A percentile compares a stretch with the other conserved stretches of the same genome.
These are phyloP conservation scores for Ellobius talpinus DNA, from an alignment of 2,113 vertebrate species.

Conservation along the genomic window DNA sequence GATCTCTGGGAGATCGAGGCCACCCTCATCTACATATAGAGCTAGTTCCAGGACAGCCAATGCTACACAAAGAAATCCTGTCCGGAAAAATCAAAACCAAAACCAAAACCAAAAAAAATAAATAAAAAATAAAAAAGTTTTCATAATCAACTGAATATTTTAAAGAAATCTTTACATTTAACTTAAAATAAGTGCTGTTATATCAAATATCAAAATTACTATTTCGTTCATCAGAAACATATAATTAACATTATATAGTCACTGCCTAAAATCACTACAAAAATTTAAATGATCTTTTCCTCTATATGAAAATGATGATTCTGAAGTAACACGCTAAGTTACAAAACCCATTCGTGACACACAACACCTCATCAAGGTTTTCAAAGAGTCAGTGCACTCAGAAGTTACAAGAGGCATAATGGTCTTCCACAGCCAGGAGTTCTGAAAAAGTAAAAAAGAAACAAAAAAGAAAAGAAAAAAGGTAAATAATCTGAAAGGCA, in stretches of 20 bases:
- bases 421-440: slow-evolving; percentile 16
- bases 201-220: slow-evolving; percentile 63
- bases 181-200: slow-evolving; percentile 61
- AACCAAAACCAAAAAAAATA: neutral
- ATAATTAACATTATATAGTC: slow-evolving; percentile 53
- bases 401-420: slow-evolving; percentile 16
- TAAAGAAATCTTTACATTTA: slow-evolving; percentile 74
- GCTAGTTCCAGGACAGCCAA: neutral
- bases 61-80: neutral
- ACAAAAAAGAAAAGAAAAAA: neutral
- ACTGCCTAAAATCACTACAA: slow-evolving; percentile 61
- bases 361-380: slow-evolving; percentile 44
- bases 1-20: neutral
- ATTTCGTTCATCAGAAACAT: slow-evolving; percentile 70
- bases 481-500: slow-evolving; percentile 43
- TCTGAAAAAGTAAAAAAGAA: slow-evolving; percentile 61
- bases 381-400: slow-evolving; percentile 55
- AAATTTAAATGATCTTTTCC: slow-evolving; percentile 62
- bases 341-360: neutral
- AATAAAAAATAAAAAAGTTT: neutral
- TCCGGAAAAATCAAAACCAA: neutral
- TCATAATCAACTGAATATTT: slow-evolving; percentile 8
- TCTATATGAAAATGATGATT: slow-evolving; percentile 54
- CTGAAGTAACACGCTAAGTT: slow-evolving; percentile 49
- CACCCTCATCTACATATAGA: neutral